phyloP scores from a whole-genome alignment of 2,113 vertebrate genomes.

The Ovis canadensis region DNA sequence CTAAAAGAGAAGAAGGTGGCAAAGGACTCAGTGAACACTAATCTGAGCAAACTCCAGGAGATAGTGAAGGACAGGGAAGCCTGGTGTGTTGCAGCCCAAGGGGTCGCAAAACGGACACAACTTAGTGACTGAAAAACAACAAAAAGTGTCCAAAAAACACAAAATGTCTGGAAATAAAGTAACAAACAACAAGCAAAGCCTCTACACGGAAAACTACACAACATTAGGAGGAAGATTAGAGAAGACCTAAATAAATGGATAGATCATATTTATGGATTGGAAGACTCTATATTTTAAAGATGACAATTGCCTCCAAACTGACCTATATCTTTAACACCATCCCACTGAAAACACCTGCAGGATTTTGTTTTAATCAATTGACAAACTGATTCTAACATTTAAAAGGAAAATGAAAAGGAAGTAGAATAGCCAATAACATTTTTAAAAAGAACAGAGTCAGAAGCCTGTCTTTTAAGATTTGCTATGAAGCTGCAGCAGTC shows the following conservation, averaged over 20 bases:
- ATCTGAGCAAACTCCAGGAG: background rate
- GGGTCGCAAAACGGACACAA: fast-evolving
- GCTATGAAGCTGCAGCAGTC: background rate
- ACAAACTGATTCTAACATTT: background rate
- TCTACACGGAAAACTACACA: background rate
- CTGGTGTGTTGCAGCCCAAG: background rate
- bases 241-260: background rate
- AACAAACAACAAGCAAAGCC: background rate
- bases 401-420: background rate
- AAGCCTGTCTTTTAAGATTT: background rate
- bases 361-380: background rate
- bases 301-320: background rate
- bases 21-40: background rate
- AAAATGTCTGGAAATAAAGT: background rate
- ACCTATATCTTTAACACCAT: background rate
- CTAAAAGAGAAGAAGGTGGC: background rate
- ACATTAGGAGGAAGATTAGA: background rate
- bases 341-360: background rate
- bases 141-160: background rate
- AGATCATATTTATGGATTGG: background rate
- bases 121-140: background rate
- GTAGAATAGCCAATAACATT: background rate
- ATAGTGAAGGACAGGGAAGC: background rate
- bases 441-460: background rate
- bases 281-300: background rate